These are phyloP conservation scores for Rhagoletis pomonella DNA, from an alignment of 1,140 invertebrate genomes.

Conservation along the genomic window DNA sequence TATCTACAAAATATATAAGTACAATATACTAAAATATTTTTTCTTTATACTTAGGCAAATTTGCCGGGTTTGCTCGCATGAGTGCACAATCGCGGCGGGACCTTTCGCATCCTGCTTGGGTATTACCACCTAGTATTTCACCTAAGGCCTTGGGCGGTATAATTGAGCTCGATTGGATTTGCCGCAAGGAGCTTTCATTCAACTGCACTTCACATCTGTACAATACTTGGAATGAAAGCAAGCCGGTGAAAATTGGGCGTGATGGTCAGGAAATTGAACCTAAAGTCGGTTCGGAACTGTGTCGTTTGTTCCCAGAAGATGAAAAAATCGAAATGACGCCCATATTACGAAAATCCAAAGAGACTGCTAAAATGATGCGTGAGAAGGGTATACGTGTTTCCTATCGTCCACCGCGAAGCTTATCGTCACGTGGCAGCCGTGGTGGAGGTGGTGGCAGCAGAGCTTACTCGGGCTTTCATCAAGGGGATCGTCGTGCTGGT, in stretches of 20 bases:
- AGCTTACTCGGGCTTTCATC: conserved; percentile 64
- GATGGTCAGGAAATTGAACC: conserved; percentile 99
- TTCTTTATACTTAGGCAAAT: conserved; percentile 77
- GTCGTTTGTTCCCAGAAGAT: conserved; percentile 95
- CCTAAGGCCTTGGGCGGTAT: conserved; percentile 95
- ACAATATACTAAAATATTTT: background rate
- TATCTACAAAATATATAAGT: too few relatives aligned
- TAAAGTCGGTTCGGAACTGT: conserved; percentile 94
- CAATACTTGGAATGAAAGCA: conserved; percentile 99
- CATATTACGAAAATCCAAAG: conserved; percentile 91
- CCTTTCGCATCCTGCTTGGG: conserved; percentile 93
- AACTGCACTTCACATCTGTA: conserved; percentile 93
- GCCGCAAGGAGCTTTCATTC: conserved; percentile 94
- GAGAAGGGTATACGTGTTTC: conserved; percentile 76
- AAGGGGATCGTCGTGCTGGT: conserved; percentile 70
- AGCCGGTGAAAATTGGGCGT: conserved; percentile 98
- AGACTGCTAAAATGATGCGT: conserved; percentile 79
- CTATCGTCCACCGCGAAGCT: conserved; percentile 74
- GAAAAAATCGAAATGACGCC: conserved; percentile 93
- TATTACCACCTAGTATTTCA: conserved; percentile 94
- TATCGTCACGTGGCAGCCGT: conserved; percentile 75
- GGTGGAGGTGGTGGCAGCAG: conserved; percentile 66
- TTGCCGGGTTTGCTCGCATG: conserved; percentile 93
- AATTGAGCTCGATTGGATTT: conserved; percentile 98
- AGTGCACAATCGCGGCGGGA: conserved; percentile 91